These are phyloP conservation scores for Cephus nigrinus DNA, from an alignment of 2,888 invertebrate genomes.

Conservation along the genomic window DNA sequence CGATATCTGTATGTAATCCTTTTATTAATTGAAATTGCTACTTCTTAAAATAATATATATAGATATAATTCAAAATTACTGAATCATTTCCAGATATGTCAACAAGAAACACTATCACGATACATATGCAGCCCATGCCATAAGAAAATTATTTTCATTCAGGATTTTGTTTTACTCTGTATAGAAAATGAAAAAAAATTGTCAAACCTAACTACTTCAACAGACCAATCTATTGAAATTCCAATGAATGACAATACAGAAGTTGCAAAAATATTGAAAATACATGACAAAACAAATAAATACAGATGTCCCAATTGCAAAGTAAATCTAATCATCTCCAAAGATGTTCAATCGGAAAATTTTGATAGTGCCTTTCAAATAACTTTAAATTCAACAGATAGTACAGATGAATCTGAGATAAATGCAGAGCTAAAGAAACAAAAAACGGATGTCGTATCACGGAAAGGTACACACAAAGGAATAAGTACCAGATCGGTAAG, in stretches of 20 bases:
- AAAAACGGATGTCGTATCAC: not conserved
- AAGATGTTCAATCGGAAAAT: not conserved
- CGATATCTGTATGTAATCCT: slow-evolving; percentile 4
- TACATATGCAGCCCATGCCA: slow-evolving; percentile 34
- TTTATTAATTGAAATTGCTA: not conserved
- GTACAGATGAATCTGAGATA: not conserved
- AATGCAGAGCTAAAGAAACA: not conserved
- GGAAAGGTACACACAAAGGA: not conserved
- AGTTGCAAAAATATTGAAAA: not conserved
- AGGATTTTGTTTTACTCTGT: slow-evolving; percentile 15
- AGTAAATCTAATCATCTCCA: slow-evolving; percentile 33
- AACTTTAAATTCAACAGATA: not conserved
- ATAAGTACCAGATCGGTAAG: not conserved
- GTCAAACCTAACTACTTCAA: not conserved
- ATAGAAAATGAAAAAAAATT: slow-evolving; percentile 15
- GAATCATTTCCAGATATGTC: slow-evolving; percentile 32
- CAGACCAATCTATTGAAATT: not conserved
- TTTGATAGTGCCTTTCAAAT: not conserved
- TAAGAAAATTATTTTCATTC: slow-evolving; percentile 26
- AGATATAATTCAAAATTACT: not conserved
- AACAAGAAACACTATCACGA: slow-evolving; percentile 32
- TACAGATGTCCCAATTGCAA: slow-evolving; percentile 43
- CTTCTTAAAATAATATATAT: not conserved
- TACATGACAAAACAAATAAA: not conserved
- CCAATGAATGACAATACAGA: not conserved